Evolutionary conservation across 2,797 vertebrate genomes (phyloP).

Genomic region (Dallia pectoralis): DNA sequence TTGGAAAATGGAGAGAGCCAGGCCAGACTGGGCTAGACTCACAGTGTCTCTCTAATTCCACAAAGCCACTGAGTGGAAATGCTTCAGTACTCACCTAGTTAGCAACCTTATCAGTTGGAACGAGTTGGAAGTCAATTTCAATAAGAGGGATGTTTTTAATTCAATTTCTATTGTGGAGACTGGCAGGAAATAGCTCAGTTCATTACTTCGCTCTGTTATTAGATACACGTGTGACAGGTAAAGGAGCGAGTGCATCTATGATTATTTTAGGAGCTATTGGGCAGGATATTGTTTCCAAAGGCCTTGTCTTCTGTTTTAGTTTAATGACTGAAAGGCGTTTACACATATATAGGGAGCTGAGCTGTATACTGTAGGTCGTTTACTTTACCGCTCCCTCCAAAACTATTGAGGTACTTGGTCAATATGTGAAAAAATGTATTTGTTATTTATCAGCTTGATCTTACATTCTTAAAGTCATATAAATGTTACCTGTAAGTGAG

Average conservation of each 20-base stretch:
- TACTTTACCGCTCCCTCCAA: background rate
- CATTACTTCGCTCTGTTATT: slow-evolving; percentile 63
- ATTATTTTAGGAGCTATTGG: background rate
- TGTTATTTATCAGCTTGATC: too few species aligned
- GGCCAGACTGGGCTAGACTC: slow-evolving; percentile 38
- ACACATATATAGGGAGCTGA: slow-evolving; percentile 5
- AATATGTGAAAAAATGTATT: too few species aligned
- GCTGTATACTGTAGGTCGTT: slow-evolving; percentile 39
- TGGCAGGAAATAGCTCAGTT: slow-evolving; percentile 70
- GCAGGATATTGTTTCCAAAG: background rate
- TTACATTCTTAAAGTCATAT: too few species aligned
- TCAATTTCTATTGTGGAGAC: slow-evolving; percentile 66
- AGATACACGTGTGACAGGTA: slow-evolving; percentile 68
- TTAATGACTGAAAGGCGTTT: too few species aligned
- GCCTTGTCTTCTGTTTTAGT: too few species aligned
- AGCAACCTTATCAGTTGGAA: slow-evolving; percentile 73
- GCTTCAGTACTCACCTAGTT: slow-evolving; percentile 73
- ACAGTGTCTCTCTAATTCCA: slow-evolving; percentile 49
- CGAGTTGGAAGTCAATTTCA: slow-evolving; percentile 74
- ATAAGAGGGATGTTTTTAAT: slow-evolving; percentile 73
- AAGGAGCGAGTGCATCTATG: slow-evolving; percentile 29
- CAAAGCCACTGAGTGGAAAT: slow-evolving; percentile 57
- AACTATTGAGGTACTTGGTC: too few species aligned
- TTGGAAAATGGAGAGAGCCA: slow-evolving; percentile 77
- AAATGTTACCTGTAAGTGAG: too few species aligned